Evolutionary conservation across 53 echinoderm and acorn worm genomes (phyloP), one percentile per base, ranked within the genome.

Genomic region (Patiria pectinifera): DNA sequence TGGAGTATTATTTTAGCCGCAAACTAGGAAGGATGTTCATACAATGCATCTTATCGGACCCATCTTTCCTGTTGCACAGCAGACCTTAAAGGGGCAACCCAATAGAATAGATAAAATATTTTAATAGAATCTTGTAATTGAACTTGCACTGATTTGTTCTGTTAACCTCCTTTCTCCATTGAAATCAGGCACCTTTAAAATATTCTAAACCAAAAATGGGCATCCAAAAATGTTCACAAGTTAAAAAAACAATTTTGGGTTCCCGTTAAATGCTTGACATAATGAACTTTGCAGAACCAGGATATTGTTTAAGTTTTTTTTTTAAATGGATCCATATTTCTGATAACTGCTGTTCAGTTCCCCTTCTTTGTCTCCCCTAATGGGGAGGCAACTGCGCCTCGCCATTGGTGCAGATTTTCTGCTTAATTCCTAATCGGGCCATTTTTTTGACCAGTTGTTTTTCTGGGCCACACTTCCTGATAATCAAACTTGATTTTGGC

Each of bases 21-120:
- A 19, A 63, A 83, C 66, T 63, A 44, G 85, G 85, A 85, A 85
- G 85, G 45, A 11, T 69, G 62, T 1, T 58, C 23, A 21, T 83
- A 61, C 58, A 59, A 66, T 66, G 66, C 66, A 74, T 74, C 74
- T 23, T 23, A 74, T 74, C 48, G 12, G 45, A 46, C 79, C 12
- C 12, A 22, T 79, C 12, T 48, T 62, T 85, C 85, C 85, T 85
- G 85, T 45, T 7, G 45, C 15, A 62, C 14, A 35, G 15, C 8
- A 53, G 53, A 8, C 53, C 53, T 53, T 48, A 58, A 3, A 12
- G n/a, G n/a, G 18, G 21, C 12, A 19, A 19, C 16, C 13, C 71
- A 53, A 53, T 53, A 8, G 6, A 53, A 53, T 53, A 53, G 53
- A 53, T 35, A 35, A 35, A 35, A 35, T 35, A 35, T 6, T 53